Percentiles rank a stretch among this genome's conserved stretches.
Conservation (phyloP, 2,113 vertebrate species). For the Macrotus californicus region DNA sequence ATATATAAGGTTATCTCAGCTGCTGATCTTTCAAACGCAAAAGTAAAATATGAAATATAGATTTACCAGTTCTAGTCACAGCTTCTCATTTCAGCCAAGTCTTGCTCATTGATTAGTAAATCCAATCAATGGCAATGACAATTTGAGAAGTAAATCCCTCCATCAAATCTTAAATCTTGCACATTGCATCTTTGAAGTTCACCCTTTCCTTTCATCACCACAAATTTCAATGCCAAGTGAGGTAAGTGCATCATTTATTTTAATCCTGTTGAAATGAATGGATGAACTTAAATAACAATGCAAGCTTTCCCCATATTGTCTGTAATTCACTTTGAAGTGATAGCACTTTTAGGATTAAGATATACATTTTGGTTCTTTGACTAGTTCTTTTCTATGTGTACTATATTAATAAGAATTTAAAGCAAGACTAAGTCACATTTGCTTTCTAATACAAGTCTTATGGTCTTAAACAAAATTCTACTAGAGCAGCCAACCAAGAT, state of each 20-base stretch:
- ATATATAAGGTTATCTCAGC: not conserved
- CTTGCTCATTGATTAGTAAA: constrained; percentile 65
- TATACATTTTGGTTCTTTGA: constrained; percentile 38
- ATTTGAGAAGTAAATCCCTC: constrained; percentile 68
- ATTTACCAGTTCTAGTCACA: constrained; percentile 48
- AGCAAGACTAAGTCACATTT: constrained; percentile 31
- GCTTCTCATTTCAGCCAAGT: constrained; percentile 49
- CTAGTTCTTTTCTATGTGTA: constrained; percentile 41
- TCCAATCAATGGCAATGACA: constrained; percentile 69
- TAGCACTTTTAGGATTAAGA: constrained; percentile 50
- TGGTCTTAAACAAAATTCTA: constrained; percentile 45
- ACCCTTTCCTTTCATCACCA: not conserved
- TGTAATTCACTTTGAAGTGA: constrained; percentile 56
- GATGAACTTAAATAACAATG: constrained; percentile 49
- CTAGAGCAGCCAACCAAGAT: constrained; percentile 39
- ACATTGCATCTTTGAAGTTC: constrained; percentile 26
- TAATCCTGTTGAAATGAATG: constrained; percentile 61
- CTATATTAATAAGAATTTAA: constrained; percentile 50
- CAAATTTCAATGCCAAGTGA: not conserved
- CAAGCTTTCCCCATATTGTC: not conserved
- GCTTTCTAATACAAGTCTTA: constrained; percentile 30
- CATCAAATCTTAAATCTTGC: constrained; percentile 36
- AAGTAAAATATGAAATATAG: constrained; percentile 64
- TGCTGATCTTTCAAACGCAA: constrained; percentile 9
- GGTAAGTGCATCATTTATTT: constrained; percentile 59